phyloP scores from a whole-genome alignment of 2,797 vertebrate species.

The Neostethus bicornis region DNA sequence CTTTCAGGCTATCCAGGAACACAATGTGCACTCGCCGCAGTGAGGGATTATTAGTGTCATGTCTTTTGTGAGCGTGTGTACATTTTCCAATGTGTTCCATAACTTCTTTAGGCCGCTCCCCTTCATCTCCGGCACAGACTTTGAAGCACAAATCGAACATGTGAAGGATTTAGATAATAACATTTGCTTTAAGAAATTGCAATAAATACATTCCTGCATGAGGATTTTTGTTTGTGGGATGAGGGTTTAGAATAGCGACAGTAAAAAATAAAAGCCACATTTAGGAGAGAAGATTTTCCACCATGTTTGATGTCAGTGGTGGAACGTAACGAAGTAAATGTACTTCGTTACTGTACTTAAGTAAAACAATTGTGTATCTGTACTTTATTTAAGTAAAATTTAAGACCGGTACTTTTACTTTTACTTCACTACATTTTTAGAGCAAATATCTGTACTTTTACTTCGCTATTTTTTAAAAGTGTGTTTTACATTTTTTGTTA shows the following conservation, averaged over 20 bases:
- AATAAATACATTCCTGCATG: background rate
- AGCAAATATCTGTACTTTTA: too few species aligned
- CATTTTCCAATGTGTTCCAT: constrained; percentile 14
- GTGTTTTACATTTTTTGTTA: too few species aligned
- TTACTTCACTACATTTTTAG: too few species aligned
- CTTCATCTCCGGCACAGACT: constrained; percentile 6
- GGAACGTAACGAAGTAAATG: too few species aligned
- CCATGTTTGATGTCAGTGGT: too few species aligned
- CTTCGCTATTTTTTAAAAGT: too few species aligned
- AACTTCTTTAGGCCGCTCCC: constrained; percentile 26
- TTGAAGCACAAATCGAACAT: constrained; percentile 29
- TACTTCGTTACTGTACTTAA: too few species aligned
- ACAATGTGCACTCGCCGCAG: constrained; percentile 33
- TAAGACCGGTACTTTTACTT: too few species aligned
- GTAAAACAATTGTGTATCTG: too few species aligned
- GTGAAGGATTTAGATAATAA: constrained; percentile 13
- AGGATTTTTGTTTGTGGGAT: background rate
- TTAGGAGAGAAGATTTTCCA: too few species aligned
- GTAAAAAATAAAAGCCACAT: background rate
- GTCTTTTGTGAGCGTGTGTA: constrained; percentile 4
- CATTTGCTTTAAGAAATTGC: too few species aligned
- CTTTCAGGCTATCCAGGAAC: constrained; percentile 41
- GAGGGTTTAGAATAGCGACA: background rate
- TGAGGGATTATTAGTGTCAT: constrained; percentile 48
- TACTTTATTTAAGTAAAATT: too few species aligned